Conservation (phyloP, 2,113 vertebrate genomes). For the Phylloscopus whistleri region DNA sequence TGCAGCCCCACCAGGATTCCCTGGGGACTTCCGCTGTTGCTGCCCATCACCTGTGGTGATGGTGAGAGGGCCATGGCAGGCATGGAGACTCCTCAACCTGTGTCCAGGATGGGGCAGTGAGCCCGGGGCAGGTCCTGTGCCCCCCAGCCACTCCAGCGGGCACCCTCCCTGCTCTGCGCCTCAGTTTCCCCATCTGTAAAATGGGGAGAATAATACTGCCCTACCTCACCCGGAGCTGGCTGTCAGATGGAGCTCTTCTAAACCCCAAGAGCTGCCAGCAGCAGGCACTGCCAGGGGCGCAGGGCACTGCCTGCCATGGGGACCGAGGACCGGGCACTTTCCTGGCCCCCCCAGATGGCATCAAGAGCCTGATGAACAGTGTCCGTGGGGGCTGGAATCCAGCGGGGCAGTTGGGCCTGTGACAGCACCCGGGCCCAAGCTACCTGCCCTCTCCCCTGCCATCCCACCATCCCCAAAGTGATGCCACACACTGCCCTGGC, state of each 20-base stretch:
- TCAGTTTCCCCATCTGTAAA: conserved; percentile 38
- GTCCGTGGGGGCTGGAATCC: neutral
- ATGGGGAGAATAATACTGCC: conserved; percentile 39
- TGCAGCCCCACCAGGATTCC: neutral
- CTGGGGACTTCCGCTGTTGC: neutral
- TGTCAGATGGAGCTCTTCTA: neutral
- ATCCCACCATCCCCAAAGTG: rapidly evolving
- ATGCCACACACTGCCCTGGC: neutral
- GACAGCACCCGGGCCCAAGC: neutral
- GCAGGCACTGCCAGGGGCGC: neutral
- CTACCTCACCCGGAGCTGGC: conserved; percentile 41
- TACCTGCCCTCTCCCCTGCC: neutral
- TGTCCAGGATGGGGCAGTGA: neutral
- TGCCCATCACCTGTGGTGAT: neutral
- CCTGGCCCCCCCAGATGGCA: neutral
- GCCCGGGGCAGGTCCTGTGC: neutral
- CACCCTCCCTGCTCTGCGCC: neutral
- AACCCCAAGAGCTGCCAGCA: neutral
- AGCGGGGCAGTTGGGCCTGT: rapidly evolving
- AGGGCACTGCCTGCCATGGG: neutral
- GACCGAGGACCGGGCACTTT: rapidly evolving
- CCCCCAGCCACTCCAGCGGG: neutral
- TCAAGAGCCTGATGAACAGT: neutral
- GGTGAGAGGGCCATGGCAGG: neutral
- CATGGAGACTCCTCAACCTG: neutral